Evolutionary conservation across 2,888 invertebrate genomes (phyloP).

Genomic region (Schizotus pectinicornis): DNA sequence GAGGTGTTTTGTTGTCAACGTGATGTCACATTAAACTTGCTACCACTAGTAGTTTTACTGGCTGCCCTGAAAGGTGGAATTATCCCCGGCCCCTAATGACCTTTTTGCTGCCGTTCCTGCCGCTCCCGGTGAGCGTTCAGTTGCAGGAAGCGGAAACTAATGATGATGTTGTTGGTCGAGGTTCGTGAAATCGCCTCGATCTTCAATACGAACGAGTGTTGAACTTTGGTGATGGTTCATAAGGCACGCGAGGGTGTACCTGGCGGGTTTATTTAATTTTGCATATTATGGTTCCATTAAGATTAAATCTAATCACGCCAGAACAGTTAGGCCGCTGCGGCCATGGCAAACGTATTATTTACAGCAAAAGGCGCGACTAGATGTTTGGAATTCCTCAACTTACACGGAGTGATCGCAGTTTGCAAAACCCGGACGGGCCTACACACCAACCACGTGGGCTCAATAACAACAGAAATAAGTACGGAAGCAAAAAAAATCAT

Average conservation of each 20-base stretch:
- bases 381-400: conserved; percentile 37
- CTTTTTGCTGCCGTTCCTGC: too few species aligned
- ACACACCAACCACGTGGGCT: conserved; percentile 19
- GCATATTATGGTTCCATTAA: neutral
- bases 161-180: too few species aligned
- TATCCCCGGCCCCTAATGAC: too few species aligned
- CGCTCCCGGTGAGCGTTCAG: too few species aligned
- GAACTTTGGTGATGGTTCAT: too few species aligned
- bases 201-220: too few species aligned
- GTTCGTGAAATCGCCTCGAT: too few species aligned
- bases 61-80: too few species aligned
- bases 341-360: neutral
- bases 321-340: neutral
- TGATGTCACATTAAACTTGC: neutral
- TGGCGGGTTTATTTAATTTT: neutral
- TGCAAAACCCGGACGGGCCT: conserved; percentile 28
- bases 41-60: neutral
- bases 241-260: too few species aligned
- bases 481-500: conserved; percentile 11
- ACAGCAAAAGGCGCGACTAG: conserved; percentile 36
- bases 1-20: too few species aligned
- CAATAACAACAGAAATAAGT: conserved; percentile 9
- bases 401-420: conserved; percentile 24
- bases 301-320: conserved; percentile 3
- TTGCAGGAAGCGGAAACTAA: too few species aligned